Percentiles rank a stretch among this genome's conserved stretches.
Conservation (phyloP, 2,113 vertebrate species). For the Oncorhynchus clarkii region DNA sequence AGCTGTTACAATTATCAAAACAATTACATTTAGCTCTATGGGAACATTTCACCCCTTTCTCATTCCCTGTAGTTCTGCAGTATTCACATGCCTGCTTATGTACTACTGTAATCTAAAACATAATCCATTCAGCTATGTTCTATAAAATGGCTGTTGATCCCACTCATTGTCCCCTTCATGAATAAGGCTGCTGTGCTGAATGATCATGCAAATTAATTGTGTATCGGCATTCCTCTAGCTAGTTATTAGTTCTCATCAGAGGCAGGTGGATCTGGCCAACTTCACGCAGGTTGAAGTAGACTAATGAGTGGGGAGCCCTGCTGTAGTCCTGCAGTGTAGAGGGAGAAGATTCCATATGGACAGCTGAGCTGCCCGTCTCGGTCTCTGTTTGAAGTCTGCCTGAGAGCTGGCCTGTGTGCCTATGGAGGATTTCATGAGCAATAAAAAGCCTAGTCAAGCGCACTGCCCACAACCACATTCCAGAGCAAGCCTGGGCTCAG, state of each 20-base stretch:
- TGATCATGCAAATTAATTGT: too few species aligned
- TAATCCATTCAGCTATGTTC: too few species aligned
- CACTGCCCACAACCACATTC: constrained; percentile 51
- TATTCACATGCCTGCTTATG: background rate
- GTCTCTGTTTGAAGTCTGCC: constrained; percentile 23
- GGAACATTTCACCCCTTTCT: background rate
- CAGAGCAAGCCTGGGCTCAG: constrained; percentile 20
- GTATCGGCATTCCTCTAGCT: too few species aligned
- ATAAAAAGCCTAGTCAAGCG: constrained; percentile 46
- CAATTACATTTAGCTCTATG: constrained; percentile 35
- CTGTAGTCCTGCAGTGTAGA: background rate
- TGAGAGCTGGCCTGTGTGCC: constrained; percentile 26
- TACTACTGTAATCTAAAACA: too few species aligned
- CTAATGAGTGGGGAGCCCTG: too few species aligned
- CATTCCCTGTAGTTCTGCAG: background rate
- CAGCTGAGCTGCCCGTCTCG: background rate
- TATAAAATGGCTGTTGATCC: too few species aligned
- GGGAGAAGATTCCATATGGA: constrained; percentile 9
- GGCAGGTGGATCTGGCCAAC: too few species aligned
- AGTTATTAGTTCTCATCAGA: too few species aligned
- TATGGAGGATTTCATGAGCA: constrained; percentile 53
- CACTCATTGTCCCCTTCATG: too few species aligned
- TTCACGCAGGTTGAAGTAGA: too few species aligned
- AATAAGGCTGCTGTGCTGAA: too few species aligned
- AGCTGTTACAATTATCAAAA: constrained; percentile 16